Evolutionary conservation across 2,797 vertebrate species (phyloP).

Genomic region (Bradypodion ventrale): DNA sequence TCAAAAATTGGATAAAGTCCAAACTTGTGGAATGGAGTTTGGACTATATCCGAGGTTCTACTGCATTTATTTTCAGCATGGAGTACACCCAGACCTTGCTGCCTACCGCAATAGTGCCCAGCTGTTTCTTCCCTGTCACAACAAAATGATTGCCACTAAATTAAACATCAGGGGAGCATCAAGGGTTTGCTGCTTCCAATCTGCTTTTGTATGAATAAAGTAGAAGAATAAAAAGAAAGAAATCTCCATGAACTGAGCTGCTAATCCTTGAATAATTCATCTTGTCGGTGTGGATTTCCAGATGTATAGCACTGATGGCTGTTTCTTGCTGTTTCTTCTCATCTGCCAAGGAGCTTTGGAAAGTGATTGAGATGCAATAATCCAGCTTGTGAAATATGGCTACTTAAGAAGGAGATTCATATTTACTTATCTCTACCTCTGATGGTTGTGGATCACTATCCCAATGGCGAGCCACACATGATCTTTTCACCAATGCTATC

Average conservation of each 20-base stretch:
- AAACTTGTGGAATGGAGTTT: too few relatives aligned
- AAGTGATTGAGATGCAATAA: conserved; percentile 31
- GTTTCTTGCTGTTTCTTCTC: conserved; percentile 38
- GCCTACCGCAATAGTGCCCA: neutral
- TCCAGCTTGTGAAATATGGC: conserved; percentile 17
- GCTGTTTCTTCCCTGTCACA: conserved; percentile 52
- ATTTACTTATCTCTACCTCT: neutral
- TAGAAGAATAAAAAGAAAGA: conserved; percentile 17
- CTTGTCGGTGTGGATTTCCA: conserved; percentile 57
- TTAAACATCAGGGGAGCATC: conserved; percentile 65
- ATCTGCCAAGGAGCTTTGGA: conserved; percentile 41
- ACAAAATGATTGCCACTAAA: conserved; percentile 59
- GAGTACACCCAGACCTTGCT: too few relatives aligned
- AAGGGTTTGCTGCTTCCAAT: conserved; percentile 32
- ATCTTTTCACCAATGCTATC: too few relatives aligned
- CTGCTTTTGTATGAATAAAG: conserved; percentile 56
- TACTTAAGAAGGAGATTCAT: conserved; percentile 15
- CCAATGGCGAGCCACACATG: neutral
- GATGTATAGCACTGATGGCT: conserved; percentile 54
- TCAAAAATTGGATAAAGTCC: too few relatives aligned
- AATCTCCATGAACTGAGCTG: conserved; percentile 61
- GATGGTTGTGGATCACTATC: neutral
- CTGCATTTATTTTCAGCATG: neutral
- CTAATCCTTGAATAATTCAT: conserved; percentile 69
- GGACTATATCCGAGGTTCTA: too few relatives aligned